phyloP scores from a whole-genome alignment of 2,888 invertebrate genomes.

The Argyresthia albistria region DNA sequence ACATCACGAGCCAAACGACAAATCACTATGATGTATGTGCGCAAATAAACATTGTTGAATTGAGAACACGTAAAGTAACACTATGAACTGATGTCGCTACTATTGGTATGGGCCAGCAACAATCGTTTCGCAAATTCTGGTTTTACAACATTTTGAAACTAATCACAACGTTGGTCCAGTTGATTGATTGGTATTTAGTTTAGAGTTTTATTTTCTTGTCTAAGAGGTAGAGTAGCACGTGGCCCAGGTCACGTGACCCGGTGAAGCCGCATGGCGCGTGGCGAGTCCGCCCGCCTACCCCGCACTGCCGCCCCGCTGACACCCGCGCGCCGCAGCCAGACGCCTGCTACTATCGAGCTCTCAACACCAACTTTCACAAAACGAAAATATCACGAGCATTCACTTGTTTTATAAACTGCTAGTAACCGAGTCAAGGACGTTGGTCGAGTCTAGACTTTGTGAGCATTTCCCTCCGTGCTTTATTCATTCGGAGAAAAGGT shows the following conservation, averaged over 20 bases:
- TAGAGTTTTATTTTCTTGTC: background rate
- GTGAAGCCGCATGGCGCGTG: slow-evolving; percentile 14
- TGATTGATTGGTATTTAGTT: too few relatives aligned
- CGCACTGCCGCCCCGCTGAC: slow-evolving; percentile 18
- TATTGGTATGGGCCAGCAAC: too few relatives aligned
- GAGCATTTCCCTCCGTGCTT: background rate
- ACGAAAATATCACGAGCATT: background rate
- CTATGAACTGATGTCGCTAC: background rate
- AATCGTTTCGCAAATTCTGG: too few relatives aligned
- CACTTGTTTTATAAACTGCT: background rate
- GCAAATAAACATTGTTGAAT: background rate
- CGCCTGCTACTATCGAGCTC: slow-evolving; percentile 15
- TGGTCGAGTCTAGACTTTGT: background rate
- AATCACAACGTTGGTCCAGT: too few relatives aligned
- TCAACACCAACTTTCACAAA: background rate
- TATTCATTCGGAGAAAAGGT: background rate
- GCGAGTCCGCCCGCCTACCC: slow-evolving; percentile 22
- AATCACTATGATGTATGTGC: slow-evolving; percentile 6
- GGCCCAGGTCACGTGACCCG: slow-evolving; percentile 4
- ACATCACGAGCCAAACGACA: slow-evolving; percentile 2
- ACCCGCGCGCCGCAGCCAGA: slow-evolving; percentile 13
- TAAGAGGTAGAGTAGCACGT: slow-evolving; percentile 11
- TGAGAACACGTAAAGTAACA: background rate
- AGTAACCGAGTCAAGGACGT: slow-evolving; percentile 4
- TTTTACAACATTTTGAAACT: too few relatives aligned